Percentiles rank a stretch among this genome's conserved stretches.
Evolutionary conservation across 2,797 vertebrate species (phyloP).

Genomic region (Oryzias dopingdopingensis): DNA sequence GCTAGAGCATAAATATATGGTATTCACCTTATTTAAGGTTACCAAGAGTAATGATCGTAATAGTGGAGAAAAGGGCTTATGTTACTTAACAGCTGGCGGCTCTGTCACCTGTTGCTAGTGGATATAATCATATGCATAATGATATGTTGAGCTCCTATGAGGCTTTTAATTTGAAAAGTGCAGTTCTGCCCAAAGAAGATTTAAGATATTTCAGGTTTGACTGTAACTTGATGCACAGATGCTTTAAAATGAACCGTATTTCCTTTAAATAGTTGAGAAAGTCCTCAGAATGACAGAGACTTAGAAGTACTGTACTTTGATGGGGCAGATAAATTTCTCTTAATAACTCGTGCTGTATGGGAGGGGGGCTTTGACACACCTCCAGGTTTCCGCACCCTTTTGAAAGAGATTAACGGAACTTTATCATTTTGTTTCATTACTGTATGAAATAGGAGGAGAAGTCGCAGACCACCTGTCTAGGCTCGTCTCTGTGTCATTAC

Average conservation of each 20-base stretch:
- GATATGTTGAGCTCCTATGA: constrained; percentile 19
- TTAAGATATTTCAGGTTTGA: background rate
- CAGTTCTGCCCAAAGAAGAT: background rate
- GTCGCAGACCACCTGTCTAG: constrained; percentile 56
- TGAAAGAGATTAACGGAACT: constrained; percentile 64
- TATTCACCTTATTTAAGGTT: constrained; percentile 26
- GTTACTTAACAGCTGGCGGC: constrained; percentile 15
- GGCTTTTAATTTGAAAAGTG: constrained; percentile 4
- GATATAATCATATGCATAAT: constrained; percentile 35
- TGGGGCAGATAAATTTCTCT: constrained; percentile 9
- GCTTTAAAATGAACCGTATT: background rate
- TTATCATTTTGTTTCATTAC: constrained; percentile 72
- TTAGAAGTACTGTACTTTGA: background rate
- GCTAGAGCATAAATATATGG: constrained; percentile 23
- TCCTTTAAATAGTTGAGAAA: background rate
- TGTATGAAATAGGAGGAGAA: constrained; percentile 59
- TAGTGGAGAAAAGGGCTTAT: constrained; percentile 9
- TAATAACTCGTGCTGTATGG: constrained; percentile 20
- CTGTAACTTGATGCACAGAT: background rate
- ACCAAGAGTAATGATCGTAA: constrained; percentile 18
- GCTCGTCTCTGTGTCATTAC: constrained; percentile 65
- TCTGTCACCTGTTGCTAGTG: constrained; percentile 47
- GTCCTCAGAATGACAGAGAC: background rate
- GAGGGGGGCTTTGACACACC: constrained; percentile 28
- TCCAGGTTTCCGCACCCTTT: constrained; percentile 50